Base-by-base conservation (phyloP, 2,888 invertebrate species). In the Synergus umbraculus region DNA sequence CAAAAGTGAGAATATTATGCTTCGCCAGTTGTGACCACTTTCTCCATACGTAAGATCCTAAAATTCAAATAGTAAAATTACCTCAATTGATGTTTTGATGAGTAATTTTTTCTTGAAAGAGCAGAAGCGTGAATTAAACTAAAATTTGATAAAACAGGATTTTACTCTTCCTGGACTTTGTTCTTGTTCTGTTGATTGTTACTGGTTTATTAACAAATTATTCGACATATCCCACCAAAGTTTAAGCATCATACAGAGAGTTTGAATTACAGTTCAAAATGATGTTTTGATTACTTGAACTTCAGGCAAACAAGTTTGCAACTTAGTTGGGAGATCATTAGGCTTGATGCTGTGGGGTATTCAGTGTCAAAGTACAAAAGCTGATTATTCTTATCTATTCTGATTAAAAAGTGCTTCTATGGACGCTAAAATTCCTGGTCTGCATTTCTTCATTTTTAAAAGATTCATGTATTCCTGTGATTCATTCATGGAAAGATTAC, bases 11-110 rank as follows among this genome's bases (percentile, higher is more conserved):
- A 97, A 96, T 92, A 97, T 94, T 91, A 97, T 97, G 92, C 97
- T 97, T 92, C 96, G 95, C 97, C 97, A 97, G 92, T 97, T 97
- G 94, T 97, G 96, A 84, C 97, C 97, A 92, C 97, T 97, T 83
- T 93, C 94, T 87, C 95, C 95, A 92, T 97, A 96, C 88, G 94
- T 93, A 92, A 97, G 95, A 92, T 97, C 96, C 96, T 96, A 93
- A 76, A 93, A 92, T 63, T 10, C 85, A 84, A 76, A 81, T 41
- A 49, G 63, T 4, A 63, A 63, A 29, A 29, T 63, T 13, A 4
- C 1, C 12, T 29, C 10, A 22, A 22, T 13, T 12, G 5, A 22
- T 29, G 13, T 22, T 22, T 22, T 22, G 12, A 46, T 46, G 13
- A 13, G 13, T 13, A 1, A 13, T 10, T 29, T 49, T 18, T 78